These are phyloP conservation scores for Smittia aterrima DNA, from an alignment of 2,888 invertebrate species.

Conservation along the genomic window DNA sequence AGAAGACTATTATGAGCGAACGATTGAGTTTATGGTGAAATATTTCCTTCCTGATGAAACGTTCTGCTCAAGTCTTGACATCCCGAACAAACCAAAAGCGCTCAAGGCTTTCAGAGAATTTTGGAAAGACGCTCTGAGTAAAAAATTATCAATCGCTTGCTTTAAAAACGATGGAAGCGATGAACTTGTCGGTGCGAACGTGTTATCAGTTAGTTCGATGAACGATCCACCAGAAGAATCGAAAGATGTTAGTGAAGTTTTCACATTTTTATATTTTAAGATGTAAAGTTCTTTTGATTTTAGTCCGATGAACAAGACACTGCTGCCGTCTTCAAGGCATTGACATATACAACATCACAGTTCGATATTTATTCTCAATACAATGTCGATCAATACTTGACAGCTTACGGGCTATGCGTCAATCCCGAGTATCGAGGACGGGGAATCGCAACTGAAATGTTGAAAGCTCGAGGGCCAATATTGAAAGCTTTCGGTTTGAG, in stretches of 20 bases:
- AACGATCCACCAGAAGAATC: neutral
- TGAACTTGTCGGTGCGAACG: neutral
- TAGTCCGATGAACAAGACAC: neutral
- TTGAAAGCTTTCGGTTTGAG: slow-evolving; percentile 27
- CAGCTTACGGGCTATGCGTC: slow-evolving; percentile 37
- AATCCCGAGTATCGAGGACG: slow-evolving; percentile 33
- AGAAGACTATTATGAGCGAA: slow-evolving; percentile 36
- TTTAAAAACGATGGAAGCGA: slow-evolving; percentile 24
- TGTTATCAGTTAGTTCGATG: neutral
- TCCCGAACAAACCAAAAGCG: neutral
- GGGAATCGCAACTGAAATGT: slow-evolving; percentile 41
- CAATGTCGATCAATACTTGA: slow-evolving; percentile 19
- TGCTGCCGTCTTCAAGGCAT: neutral
- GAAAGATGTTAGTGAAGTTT: neutral
- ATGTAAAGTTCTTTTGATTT: neutral
- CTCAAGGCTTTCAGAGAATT: neutral
- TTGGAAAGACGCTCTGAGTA: neutral
- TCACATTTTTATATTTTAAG: neutral
- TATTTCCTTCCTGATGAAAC: slow-evolving; percentile 35
- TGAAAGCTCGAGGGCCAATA: slow-evolving; percentile 34
- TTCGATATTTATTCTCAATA: neutral
- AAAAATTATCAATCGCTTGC: slow-evolving; percentile 32
- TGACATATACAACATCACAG: neutral
- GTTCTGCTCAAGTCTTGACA: neutral
- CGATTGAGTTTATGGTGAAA: slow-evolving; percentile 31